Percentiles rank a stretch among this genome's conserved stretches.
Evolutionary conservation across 2,113 vertebrate species (phyloP).

Genomic region (Labeo catla): DNA sequence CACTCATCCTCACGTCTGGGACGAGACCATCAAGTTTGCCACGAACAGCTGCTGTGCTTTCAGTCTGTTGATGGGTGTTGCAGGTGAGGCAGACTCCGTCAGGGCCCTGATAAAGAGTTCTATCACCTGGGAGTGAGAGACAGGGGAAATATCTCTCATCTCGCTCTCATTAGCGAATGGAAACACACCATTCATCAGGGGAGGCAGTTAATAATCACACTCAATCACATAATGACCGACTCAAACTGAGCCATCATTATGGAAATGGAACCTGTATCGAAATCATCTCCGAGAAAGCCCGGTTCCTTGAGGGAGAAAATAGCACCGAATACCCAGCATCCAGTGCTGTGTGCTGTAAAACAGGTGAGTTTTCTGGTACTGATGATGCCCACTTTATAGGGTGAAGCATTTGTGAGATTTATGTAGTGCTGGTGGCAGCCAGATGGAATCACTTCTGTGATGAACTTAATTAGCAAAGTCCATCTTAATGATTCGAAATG

Average conservation of each 20-base stretch:
- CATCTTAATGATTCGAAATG: slow-evolving; percentile 29
- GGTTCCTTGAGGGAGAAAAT: slow-evolving; percentile 43
- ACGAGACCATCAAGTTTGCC: background rate
- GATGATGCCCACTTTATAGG: slow-evolving; percentile 41
- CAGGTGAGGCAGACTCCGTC: slow-evolving; percentile 39
- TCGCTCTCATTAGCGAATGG: slow-evolving; percentile 72
- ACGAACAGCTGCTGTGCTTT: slow-evolving; percentile 16
- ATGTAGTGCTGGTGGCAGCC: slow-evolving; percentile 25
- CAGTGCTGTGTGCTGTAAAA: slow-evolving; percentile 14
- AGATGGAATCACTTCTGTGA: slow-evolving; percentile 33
- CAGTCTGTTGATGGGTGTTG: slow-evolving; percentile 29
- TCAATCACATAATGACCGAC: slow-evolving; percentile 72
- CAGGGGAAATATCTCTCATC: slow-evolving; percentile 59
- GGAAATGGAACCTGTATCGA: slow-evolving; percentile 65
- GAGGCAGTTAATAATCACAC: slow-evolving; percentile 70
- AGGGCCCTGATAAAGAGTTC: slow-evolving; percentile 54
- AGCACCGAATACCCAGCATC: slow-evolving; percentile 17
- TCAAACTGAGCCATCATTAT: slow-evolving; percentile 63
- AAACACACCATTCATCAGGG: slow-evolving; percentile 72
- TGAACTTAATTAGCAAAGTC: slow-evolving; percentile 45
- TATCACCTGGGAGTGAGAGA: slow-evolving; percentile 59
- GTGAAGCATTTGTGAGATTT: slow-evolving; percentile 48
- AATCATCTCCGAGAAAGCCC: slow-evolving; percentile 54
- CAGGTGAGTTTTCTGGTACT: slow-evolving; percentile 41
- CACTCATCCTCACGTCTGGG: background rate